These are phyloP conservation scores for Meandrusa payeni DNA, from an alignment of 2,888 invertebrate genomes.

Conservation along the genomic window DNA sequence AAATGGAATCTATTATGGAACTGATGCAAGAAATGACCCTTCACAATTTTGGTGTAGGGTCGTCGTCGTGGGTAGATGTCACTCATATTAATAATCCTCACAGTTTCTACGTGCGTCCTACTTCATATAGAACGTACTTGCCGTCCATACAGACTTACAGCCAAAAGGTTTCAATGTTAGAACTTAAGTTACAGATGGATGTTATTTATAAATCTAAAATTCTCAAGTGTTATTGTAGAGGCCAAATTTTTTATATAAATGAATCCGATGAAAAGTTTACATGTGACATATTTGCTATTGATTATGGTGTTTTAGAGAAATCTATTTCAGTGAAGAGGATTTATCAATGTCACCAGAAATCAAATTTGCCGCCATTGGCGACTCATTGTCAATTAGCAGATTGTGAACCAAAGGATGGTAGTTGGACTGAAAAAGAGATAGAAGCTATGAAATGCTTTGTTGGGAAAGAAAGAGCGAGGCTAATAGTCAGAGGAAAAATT, in stretches of 20 bases:
- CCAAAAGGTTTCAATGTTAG: not conserved
- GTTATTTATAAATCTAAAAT: slow-evolving; percentile 17
- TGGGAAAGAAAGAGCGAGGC: slow-evolving; percentile 32
- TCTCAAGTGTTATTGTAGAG: slow-evolving; percentile 20
- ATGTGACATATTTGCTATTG: slow-evolving; percentile 37
- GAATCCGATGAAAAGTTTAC: slow-evolving; percentile 3
- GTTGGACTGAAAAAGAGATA: slow-evolving; percentile 28
- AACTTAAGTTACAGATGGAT: slow-evolving; percentile 4
- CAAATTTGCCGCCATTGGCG: slow-evolving; percentile 30
- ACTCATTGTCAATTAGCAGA: slow-evolving; percentile 36
- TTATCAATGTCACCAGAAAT: slow-evolving; percentile 20
- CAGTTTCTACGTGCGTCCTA: slow-evolving; percentile 31
- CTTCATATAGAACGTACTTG: slow-evolving; percentile 23
- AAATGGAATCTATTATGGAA: slow-evolving; percentile 14
- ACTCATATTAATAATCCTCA: slow-evolving; percentile 30
- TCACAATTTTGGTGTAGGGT: slow-evolving; percentile 16
- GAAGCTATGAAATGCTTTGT: slow-evolving; percentile 37
- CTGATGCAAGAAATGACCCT: slow-evolving; percentile 6
- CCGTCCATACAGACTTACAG: slow-evolving; percentile 11
- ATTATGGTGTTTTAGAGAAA: slow-evolving; percentile 38
- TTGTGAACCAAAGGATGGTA: slow-evolving; percentile 31
- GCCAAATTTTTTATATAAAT: slow-evolving; percentile 27
- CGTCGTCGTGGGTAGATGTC: slow-evolving; percentile 28
- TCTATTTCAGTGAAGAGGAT: slow-evolving; percentile 28
- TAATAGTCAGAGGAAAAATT: slow-evolving; percentile 31